Conservation (phyloP, 2,113 vertebrate species). For the Sminthopsis crassicaudata region DNA sequence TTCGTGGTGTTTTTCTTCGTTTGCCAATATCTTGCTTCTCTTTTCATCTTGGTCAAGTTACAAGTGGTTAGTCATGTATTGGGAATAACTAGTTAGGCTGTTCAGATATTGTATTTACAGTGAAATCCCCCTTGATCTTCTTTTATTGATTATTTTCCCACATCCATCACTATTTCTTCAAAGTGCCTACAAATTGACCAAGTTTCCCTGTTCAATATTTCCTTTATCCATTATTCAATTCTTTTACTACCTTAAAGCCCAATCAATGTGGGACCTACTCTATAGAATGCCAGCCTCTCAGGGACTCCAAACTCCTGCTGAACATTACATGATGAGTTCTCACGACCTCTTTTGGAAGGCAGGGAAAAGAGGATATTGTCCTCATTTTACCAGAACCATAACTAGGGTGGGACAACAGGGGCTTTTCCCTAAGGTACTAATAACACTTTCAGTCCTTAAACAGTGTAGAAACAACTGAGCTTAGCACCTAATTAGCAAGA, state of each 20-base stretch:
- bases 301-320: slow-evolving; percentile 26
- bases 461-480: neutral
- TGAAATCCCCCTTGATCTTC: slow-evolving; percentile 67
- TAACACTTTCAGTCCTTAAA: neutral
- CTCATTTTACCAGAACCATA: neutral
- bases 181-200: slow-evolving; percentile 66
- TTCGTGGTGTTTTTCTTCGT: neutral
- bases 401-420: neutral
- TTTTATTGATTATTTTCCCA: slow-evolving; percentile 68
- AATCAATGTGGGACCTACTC: slow-evolving; percentile 43
- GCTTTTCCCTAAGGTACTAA: neutral
- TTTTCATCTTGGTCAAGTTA: slow-evolving; percentile 43
- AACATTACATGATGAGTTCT: slow-evolving; percentile 17
- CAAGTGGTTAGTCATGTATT: slow-evolving; percentile 10
- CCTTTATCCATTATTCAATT: slow-evolving; percentile 58
- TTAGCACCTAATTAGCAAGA: neutral
- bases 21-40: neutral
- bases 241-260: slow-evolving; percentile 15
- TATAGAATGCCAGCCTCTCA: neutral
- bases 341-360: slow-evolving; percentile 33
- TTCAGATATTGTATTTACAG: slow-evolving; percentile 55
- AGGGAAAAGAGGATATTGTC: slow-evolving; percentile 7
- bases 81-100: slow-evolving; percentile 39
- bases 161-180: slow-evolving; percentile 62
- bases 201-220: slow-evolving; percentile 52